phyloP scores from a whole-genome alignment of 2,888 invertebrate genomes.

The Hydroisotoma schaefferi region DNA sequence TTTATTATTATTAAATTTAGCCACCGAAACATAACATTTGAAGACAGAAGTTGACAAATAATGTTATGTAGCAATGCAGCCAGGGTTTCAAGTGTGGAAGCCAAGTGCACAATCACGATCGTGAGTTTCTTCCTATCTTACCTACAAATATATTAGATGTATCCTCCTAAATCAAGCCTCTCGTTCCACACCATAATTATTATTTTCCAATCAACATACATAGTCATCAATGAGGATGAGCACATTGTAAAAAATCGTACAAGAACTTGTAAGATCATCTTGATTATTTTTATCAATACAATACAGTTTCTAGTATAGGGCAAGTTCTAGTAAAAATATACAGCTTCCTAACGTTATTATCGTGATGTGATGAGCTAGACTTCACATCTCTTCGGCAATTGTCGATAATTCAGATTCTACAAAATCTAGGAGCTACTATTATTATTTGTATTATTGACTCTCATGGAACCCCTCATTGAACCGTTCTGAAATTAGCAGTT shows the following conservation, averaged over 20 bases:
- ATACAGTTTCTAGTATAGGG: too few relatives aligned
- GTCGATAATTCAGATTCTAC: too few relatives aligned
- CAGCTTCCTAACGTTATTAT: too few relatives aligned
- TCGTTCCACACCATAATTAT: slow-evolving; percentile 23
- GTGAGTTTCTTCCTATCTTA: too few relatives aligned
- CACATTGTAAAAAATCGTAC: slow-evolving; percentile 7
- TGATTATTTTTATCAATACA: too few relatives aligned
- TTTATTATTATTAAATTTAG: too few relatives aligned
- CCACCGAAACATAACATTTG: too few relatives aligned
- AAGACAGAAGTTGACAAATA: not conserved
- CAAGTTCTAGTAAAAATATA: too few relatives aligned
- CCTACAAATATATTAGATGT: too few relatives aligned
- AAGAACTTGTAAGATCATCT: too few relatives aligned
- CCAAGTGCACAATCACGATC: slow-evolving; percentile 7
- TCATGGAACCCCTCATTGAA: slow-evolving; percentile 11
- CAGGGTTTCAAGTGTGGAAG: not conserved
- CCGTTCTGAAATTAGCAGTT: not conserved
- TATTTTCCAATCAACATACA: slow-evolving; percentile 27
- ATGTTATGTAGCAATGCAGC: not conserved
- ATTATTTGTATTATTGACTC: slow-evolving; percentile 16
- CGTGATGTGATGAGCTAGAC: not conserved
- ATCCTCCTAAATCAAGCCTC: slow-evolving; percentile 21
- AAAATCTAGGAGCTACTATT: not conserved
- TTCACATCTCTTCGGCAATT: not conserved
- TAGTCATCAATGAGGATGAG: slow-evolving; percentile 23